phyloP scores from a whole-genome alignment of 2,888 invertebrate genomes.

The Cantharis rustica region DNA sequence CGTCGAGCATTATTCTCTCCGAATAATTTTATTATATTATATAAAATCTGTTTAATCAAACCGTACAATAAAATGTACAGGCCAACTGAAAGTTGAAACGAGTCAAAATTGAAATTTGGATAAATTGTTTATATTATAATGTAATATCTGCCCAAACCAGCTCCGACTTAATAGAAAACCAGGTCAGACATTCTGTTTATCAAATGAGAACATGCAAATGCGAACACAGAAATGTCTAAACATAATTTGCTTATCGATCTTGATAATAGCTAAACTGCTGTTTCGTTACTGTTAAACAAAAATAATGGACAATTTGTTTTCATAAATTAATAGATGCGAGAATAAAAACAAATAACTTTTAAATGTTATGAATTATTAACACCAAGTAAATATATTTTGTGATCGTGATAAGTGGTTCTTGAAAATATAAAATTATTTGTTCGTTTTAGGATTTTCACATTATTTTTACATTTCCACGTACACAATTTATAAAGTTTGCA shows the following conservation, averaged over 20 bases:
- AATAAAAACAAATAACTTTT: background rate
- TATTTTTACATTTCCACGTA: background rate
- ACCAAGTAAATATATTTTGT: background rate
- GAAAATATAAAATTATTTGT: background rate
- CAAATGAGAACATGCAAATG: conserved; percentile 26
- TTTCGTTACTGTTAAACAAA: background rate
- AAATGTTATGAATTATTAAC: background rate
- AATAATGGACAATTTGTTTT: background rate
- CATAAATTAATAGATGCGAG: background rate
- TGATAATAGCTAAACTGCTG: conserved; percentile 6
- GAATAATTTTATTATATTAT: background rate
- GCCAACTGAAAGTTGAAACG: background rate
- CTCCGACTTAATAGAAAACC: conserved; percentile 19
- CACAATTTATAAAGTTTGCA: background rate
- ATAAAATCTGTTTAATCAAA: background rate
- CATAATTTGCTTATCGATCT: conserved; percentile 22
- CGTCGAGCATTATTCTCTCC: background rate
- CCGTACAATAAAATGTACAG: background rate
- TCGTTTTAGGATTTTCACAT: background rate
- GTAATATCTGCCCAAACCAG: background rate
- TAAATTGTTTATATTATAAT: background rate
- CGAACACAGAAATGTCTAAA: conserved; percentile 15
- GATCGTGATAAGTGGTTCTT: background rate
- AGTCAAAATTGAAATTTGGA: background rate
- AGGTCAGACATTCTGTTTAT: conserved; percentile 27